phyloP scores from a whole-genome alignment of 2,113 vertebrate genomes.

The Tiliqua scincoides region DNA sequence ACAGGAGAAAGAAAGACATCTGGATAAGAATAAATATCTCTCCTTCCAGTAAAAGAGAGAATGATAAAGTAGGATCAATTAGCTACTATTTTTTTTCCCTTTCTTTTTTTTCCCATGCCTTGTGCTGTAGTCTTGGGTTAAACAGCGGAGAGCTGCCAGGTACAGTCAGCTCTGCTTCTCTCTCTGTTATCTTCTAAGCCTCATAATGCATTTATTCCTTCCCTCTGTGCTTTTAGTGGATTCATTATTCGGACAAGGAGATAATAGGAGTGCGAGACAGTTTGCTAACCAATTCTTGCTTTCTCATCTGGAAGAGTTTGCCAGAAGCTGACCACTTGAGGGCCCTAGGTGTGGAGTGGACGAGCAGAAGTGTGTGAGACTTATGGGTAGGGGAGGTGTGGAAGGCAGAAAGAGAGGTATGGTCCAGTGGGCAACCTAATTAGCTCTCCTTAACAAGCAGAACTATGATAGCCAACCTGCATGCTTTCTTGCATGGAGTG shows the following conservation, averaged over 20 bases:
- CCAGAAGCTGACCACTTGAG: background rate
- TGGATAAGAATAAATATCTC: background rate
- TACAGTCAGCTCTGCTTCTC: conserved; percentile 12
- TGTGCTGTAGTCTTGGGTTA: conserved; percentile 15
- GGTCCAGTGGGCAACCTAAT: conserved; percentile 16
- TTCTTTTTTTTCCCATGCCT: background rate
- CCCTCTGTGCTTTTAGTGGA: conserved; percentile 21
- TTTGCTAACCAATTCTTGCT: conserved; percentile 8
- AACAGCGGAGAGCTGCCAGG: conserved; percentile 7
- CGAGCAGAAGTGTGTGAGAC: background rate
- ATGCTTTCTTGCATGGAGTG: conserved; percentile 54
- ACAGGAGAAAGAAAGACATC: conserved; percentile 19
- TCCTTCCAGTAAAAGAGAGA: background rate
- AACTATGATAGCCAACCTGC: conserved; percentile 26
- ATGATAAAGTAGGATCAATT: conserved; percentile 24
- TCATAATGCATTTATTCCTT: conserved; percentile 55
- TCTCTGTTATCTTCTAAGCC: conserved; percentile 41
- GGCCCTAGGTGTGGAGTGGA: background rate
- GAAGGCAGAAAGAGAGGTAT: background rate
- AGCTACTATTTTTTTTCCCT: background rate
- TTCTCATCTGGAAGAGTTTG: conserved; percentile 22
- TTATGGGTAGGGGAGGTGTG: background rate
- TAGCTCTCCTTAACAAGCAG: conserved; percentile 22
- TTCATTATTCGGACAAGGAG: conserved; percentile 29
- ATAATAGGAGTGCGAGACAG: background rate